Evolutionary conservation across 2,113 vertebrate genomes (phyloP), one percentile per base, ranked within the genome.

Genomic region (Thunnus maccoyii): DNA sequence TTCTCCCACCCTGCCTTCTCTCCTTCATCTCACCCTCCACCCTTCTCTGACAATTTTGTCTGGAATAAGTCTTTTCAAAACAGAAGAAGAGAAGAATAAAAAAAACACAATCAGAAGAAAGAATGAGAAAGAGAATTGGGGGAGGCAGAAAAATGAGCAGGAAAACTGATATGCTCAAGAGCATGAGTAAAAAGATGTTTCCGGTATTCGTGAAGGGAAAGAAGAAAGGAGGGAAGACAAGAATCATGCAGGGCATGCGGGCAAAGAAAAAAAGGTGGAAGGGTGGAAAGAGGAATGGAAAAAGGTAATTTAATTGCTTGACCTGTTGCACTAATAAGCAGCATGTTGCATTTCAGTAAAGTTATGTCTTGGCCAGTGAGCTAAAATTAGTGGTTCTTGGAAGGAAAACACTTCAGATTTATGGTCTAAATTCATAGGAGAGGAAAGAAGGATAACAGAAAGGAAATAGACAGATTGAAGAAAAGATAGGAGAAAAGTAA

Each of bases 11-110:
- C 25, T 16, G 50, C 54, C 67, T 57, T 17, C 60, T 52, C 63
- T 62, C 55, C 61, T 55, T 66, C 47, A 5, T 20, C 67, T 63
- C 65, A 51, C 25, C 67, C 77, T 27, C 84, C 76, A 51, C 30
- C 58, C 76, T 41, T 63, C 46, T 70, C 51, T 66, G 74, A 84
- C 75, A 78, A 63, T 9, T 82, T 27, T 74, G 36, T 76, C 56
- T 80, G 58, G 86, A 91, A 85, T 78, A 50, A 86, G 72, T 57
- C 46, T 64, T 83, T 75, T 87, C 27, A 60, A 69, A 79, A 84
- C 17, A 72, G 1, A 30, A 22, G 22, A 22, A 22, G 22, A 22
- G 22, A 22, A 6, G 5, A 22, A 67, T 11, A 41, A 77, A 44
- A 22, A 69, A 57, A 78, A 47, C 54, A 30, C 3, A 12, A 20